These are phyloP conservation scores for Sinocyclocheilus grahami DNA, from an alignment of 2,113 vertebrate species.

Conservation along the genomic window DNA sequence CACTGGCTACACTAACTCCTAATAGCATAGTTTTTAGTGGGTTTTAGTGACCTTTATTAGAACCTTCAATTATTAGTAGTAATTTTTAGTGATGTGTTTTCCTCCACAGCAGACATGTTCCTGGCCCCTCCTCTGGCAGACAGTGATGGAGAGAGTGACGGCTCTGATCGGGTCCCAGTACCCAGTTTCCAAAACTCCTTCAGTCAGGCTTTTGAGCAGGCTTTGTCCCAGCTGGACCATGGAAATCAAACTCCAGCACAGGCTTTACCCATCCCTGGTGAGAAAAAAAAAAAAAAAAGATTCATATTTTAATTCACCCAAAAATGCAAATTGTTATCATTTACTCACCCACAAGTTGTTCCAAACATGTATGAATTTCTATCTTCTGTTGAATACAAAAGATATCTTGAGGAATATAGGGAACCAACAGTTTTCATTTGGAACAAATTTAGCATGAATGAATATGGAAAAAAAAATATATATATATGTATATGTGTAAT, in stretches of 20 bases:
- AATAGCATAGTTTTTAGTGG: not conserved
- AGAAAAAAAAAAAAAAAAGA: constrained; percentile 11
- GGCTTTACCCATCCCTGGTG: constrained; percentile 68
- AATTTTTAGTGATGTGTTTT: not conserved
- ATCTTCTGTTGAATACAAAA: too few relatives aligned
- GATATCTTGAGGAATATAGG: too few relatives aligned
- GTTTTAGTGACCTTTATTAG: too few relatives aligned
- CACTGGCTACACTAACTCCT: not conserved
- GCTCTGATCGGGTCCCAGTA: constrained; percentile 91
- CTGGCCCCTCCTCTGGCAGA: constrained; percentile 83
- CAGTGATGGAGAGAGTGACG: constrained; percentile 95
- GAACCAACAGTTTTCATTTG: too few relatives aligned
- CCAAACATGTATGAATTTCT: too few relatives aligned
- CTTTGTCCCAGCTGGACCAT: constrained; percentile 89
- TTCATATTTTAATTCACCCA: not conserved
- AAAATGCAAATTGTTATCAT: not conserved
- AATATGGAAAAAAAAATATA: too few relatives aligned
- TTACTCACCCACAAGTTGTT: too few relatives aligned
- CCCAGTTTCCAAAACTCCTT: constrained; percentile 99
- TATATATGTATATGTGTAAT: too few relatives aligned
- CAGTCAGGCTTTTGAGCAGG: constrained; percentile 94
- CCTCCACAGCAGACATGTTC: constrained; percentile 72
- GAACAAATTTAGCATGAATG: too few relatives aligned
- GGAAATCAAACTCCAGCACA: constrained; percentile 62
- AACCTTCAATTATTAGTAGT: too few relatives aligned